phyloP scores from a whole-genome alignment of 2,797 vertebrate genomes.

The Xenopus petersii region DNA sequence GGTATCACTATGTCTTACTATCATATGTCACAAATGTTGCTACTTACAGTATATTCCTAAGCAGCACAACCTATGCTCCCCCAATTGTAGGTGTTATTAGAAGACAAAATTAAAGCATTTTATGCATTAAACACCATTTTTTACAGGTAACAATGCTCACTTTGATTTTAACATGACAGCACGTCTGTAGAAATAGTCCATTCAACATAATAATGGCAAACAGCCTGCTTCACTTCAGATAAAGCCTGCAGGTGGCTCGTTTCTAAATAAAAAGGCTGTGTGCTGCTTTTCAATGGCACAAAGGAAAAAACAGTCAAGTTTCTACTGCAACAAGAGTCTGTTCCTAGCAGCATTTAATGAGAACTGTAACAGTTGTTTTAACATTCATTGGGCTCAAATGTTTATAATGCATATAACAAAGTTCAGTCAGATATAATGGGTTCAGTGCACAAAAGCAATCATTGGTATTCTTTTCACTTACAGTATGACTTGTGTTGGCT shows the following conservation, averaged over 20 bases:
- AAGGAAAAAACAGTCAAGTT: constrained; percentile 36
- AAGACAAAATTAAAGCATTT: too few species aligned
- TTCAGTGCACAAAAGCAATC: constrained; percentile 26
- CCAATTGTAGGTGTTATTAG: too few species aligned
- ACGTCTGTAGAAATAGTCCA: too few species aligned
- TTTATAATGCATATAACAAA: constrained; percentile 37
- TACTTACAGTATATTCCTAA: too few species aligned
- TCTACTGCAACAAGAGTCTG: constrained; percentile 34
- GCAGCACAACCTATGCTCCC: too few species aligned
- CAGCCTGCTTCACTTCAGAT: background rate
- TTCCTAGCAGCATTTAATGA: constrained; percentile 43
- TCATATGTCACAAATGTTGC: too few species aligned
- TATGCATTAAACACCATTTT: too few species aligned
- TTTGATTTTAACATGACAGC: too few species aligned
- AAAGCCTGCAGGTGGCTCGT: constrained; percentile 32
- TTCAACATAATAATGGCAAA: too few species aligned
- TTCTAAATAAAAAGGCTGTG: constrained; percentile 26
- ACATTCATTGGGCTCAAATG: constrained; percentile 36
- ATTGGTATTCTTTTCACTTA: constrained; percentile 22
- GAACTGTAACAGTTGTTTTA: constrained; percentile 33
- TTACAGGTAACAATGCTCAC: too few species aligned
- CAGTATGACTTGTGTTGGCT: constrained; percentile 4
- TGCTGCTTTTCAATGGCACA: constrained; percentile 25
- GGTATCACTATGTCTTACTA: too few species aligned
- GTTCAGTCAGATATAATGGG: constrained; percentile 14